Conservation (phyloP, 35 echinoderm and acorn worm genomes). For the Amphiura filiformis region DNA sequence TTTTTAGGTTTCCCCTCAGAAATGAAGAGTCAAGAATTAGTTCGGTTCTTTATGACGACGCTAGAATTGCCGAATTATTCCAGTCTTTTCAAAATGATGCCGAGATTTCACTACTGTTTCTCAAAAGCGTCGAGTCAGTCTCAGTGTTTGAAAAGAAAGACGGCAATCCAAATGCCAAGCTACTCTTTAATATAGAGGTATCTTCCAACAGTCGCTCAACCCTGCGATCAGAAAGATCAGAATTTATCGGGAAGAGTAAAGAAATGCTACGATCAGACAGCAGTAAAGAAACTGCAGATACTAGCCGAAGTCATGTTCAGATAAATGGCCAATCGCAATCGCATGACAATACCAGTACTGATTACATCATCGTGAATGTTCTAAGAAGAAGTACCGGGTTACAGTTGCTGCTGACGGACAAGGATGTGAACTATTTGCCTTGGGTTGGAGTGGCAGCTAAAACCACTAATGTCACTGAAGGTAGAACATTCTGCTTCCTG, state of each 20-base stretch:
- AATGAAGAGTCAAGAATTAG: conserved; percentile 5
- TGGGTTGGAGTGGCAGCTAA: conserved; percentile 83
- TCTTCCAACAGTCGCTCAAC: not conserved
- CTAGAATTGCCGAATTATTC: not conserved
- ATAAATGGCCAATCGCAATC: not conserved
- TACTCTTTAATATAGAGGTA: not conserved
- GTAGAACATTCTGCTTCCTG: conserved; percentile 85
- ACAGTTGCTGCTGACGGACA: not conserved
- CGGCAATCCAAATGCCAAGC: not conserved
- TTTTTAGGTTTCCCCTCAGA: conserved; percentile 26
- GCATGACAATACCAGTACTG: not conserved
- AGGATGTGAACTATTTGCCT: conserved; percentile 45
- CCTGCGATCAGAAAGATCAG: not conserved
- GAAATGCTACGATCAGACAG: not conserved
- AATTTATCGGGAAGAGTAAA: not conserved
- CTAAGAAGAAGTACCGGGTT: not conserved
- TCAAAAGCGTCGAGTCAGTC: conserved; percentile 21
- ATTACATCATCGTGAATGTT: conserved; percentile 29
- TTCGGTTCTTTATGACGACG: not conserved
- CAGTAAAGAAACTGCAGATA: conserved; percentile 22
- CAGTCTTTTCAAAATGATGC: conserved; percentile 26
- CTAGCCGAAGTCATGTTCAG: too few relatives aligned
- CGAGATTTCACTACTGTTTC: conserved; percentile 26
- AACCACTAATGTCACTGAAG: not conserved
- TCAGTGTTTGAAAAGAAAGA: not conserved